These are phyloP conservation scores for Nymphalis urticae DNA, from an alignment of 2,888 invertebrate species.

Conservation along the genomic window DNA sequence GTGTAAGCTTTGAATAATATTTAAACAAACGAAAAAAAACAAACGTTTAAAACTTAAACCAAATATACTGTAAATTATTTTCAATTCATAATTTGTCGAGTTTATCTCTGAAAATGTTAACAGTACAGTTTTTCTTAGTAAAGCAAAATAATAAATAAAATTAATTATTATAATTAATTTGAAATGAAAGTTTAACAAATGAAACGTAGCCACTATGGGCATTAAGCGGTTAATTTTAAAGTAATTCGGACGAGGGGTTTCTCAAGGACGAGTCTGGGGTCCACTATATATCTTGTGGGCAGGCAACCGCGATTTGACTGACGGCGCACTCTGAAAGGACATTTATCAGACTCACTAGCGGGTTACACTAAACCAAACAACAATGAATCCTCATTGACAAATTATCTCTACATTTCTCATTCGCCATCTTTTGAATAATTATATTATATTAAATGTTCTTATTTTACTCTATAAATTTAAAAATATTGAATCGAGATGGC, in stretches of 20 bases:
- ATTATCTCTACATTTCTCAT: constrained; percentile 70
- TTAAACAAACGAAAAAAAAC: background rate
- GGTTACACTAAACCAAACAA: constrained; percentile 80
- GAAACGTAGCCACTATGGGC: constrained; percentile 21
- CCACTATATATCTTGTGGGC: constrained; percentile 81
- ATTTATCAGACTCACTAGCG: constrained; percentile 81
- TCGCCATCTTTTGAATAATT: constrained; percentile 24
- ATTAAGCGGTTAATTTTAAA: constrained; percentile 71
- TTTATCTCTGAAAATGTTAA: background rate
- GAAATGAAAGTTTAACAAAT: background rate
- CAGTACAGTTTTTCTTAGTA: no score
- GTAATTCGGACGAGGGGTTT: constrained; percentile 63
- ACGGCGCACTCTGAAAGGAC: constrained; percentile 80
- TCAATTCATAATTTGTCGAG: background rate
- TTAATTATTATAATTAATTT: background rate
- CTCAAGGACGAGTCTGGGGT: constrained; percentile 72
- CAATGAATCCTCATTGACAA: constrained; percentile 81
- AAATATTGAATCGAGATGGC: no score
- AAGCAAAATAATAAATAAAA: no score
- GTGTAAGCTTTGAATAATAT: background rate
- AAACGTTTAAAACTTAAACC: background rate
- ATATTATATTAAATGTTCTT: background rate
- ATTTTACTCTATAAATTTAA: no score
- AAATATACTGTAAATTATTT: background rate
- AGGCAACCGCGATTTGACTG: constrained; percentile 81